These are phyloP conservation scores for Chloropsis cyanopogon DNA, from an alignment of 2,113 vertebrate genomes.

Conservation along the genomic window DNA sequence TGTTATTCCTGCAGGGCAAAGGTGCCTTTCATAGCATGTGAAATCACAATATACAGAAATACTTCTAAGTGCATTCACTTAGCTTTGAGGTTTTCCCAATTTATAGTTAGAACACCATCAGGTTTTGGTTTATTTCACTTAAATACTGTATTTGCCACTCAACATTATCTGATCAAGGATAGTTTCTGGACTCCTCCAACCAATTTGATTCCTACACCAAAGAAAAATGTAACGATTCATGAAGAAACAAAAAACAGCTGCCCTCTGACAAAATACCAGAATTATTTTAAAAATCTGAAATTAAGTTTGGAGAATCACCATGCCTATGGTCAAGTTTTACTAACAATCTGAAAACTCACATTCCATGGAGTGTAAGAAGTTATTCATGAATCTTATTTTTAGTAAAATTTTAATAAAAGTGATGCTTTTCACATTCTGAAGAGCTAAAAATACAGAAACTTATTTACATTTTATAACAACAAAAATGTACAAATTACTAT, in stretches of 20 bases:
- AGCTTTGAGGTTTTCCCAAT: neutral
- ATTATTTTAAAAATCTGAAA: neutral
- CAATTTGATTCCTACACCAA: neutral
- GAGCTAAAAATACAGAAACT: conserved; percentile 16
- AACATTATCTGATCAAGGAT: neutral
- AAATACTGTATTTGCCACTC: neutral
- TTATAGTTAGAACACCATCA: neutral
- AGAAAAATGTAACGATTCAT: neutral
- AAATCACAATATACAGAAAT: neutral
- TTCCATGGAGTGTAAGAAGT: neutral
- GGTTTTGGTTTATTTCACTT: neutral
- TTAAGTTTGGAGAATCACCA: neutral
- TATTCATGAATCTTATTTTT: conserved; percentile 3
- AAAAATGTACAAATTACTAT: conserved; percentile 16
- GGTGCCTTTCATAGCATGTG: neutral
- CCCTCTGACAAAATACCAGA: neutral
- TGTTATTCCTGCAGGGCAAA: neutral
- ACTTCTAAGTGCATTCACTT: neutral
- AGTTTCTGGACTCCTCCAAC: neutral
- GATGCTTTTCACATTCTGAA: conserved; percentile 28
- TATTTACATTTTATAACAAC: conserved; percentile 45
- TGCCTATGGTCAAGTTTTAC: neutral
- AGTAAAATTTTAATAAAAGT: conserved; percentile 41
- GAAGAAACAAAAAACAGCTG: neutral
- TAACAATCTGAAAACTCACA: neutral